Percentiles rank a stretch among this genome's conserved stretches.
These are phyloP conservation scores for Eueremaeus valkanovi DNA, from an alignment of 2,888 invertebrate species.

Conservation along the genomic window DNA sequence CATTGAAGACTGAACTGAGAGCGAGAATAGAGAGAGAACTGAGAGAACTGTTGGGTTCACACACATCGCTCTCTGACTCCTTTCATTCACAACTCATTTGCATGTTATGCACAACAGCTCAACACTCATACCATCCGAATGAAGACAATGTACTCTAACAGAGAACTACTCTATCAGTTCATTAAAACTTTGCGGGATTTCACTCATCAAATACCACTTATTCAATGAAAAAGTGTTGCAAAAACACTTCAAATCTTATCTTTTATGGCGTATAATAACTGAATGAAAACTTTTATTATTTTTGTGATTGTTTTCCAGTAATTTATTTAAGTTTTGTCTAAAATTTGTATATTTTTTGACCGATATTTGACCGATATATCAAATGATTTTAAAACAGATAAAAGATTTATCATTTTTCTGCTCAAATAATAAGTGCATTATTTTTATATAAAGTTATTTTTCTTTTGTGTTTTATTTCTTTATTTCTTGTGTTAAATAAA, in stretches of 20 bases:
- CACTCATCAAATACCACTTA: not conserved
- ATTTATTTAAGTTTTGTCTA: too few species aligned
- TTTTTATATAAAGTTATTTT: not conserved
- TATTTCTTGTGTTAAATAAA: not conserved
- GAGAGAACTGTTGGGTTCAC: too few species aligned
- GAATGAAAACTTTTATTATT: too few species aligned
- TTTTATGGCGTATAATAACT: not conserved
- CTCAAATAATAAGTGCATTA: not conserved
- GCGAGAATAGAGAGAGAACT: too few species aligned
- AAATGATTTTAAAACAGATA: not conserved
- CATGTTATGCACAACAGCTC: not conserved
- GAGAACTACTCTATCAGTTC: not conserved
- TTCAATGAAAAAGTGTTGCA: not conserved
- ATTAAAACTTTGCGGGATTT: not conserved
- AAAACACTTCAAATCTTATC: too few species aligned
- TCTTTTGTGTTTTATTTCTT: not conserved
- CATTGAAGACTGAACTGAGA: too few species aligned
- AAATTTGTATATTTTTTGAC: too few species aligned
- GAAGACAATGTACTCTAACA: constrained; percentile 1
- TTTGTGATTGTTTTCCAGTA: too few species aligned
- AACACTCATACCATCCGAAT: not conserved
- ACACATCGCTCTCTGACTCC: too few species aligned
- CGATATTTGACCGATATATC: not conserved
- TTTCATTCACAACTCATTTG: not conserved
- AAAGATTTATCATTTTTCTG: not conserved